Base-by-base conservation (phyloP, 2,797 vertebrate species). In the Sternotherus odoratus region DNA sequence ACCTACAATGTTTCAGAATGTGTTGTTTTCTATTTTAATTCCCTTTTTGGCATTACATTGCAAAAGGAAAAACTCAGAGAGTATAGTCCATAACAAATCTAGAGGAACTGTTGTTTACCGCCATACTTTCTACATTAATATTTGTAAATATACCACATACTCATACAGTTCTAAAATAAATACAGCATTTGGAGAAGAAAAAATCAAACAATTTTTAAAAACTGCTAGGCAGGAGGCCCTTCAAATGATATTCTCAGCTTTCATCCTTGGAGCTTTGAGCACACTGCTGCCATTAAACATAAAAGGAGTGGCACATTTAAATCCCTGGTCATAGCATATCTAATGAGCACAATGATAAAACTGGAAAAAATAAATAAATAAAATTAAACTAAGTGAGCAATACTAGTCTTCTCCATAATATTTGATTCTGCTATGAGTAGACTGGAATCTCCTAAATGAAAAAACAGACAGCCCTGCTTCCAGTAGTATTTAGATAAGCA, bases 401-500 rank as follows among this genome's bases (percentile, higher is more conserved):
- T 28, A 46, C 72, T 74, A 94, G 77, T 33, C 82, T 94, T 93
- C 78, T 87, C 60, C 83, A 17, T 48, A 94, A 60, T 33, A 86
- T 74, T 77, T 74, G 77, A 69, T 85, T 91, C 88, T 84, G 50
- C 53, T 66, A 85, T 21, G 33, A 91, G 66, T 50, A 36, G 51
- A 79, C 23, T 50, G 53, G 83, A 83, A 56, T 88, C 53, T 72
- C 87, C 85, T 83, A 91, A 92, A 26, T 12, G 86, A 69, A 91
- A 82, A 75, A 86, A 81, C 79, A 12, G 87, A 60, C 84, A 87
- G 77, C 93, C 93, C 90, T 60, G 90, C 89, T 95, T 86, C 60
- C 91, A 79, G 89, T 53, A 95, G 87, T 74, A 94, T 56, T 4
- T 69, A 94, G 96, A 95, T 96, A 96, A 96, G 94, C 82, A 90